These are phyloP conservation scores for Trissolcus brochymenae DNA, from an alignment of 2,888 invertebrate species.

Conservation along the genomic window DNA sequence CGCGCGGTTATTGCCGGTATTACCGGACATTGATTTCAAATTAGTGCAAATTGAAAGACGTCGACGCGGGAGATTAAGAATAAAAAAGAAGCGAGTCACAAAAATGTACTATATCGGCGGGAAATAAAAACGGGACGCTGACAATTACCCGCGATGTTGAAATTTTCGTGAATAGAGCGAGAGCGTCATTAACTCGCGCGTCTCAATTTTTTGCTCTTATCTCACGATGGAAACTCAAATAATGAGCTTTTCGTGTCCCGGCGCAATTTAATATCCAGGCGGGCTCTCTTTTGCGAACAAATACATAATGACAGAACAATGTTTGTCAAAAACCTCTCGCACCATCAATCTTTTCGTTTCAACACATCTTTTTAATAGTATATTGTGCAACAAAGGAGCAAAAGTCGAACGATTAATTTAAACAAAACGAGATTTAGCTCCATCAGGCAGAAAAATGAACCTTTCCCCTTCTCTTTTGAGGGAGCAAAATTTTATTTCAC, in stretches of 20 bases:
- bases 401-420: no score
- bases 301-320: no score
- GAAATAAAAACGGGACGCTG: slow-evolving; percentile 22
- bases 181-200: slow-evolving; percentile 9
- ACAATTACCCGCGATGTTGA: slow-evolving; percentile 40
- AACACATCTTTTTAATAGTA: no score
- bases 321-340: no score
- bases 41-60: slow-evolving; percentile 66
- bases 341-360: no score
- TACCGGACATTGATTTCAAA: slow-evolving; percentile 71
- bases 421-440: no score
- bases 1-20: slow-evolving; percentile 60
- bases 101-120: neutral
- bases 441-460: no score
- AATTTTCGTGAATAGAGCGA: slow-evolving; percentile 33
- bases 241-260: slow-evolving; percentile 6
- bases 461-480: no score
- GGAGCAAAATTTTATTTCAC: neutral
- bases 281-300: no score
- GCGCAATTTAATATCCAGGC: neutral
- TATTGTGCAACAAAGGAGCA: no score
- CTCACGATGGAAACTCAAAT: neutral
- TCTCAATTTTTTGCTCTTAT: neutral
- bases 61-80: slow-evolving; percentile 44
- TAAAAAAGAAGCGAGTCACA: slow-evolving; percentile 14